Base-by-base conservation (phyloP, 2,113 vertebrate genomes). In the Xenopus laevis region DNA sequence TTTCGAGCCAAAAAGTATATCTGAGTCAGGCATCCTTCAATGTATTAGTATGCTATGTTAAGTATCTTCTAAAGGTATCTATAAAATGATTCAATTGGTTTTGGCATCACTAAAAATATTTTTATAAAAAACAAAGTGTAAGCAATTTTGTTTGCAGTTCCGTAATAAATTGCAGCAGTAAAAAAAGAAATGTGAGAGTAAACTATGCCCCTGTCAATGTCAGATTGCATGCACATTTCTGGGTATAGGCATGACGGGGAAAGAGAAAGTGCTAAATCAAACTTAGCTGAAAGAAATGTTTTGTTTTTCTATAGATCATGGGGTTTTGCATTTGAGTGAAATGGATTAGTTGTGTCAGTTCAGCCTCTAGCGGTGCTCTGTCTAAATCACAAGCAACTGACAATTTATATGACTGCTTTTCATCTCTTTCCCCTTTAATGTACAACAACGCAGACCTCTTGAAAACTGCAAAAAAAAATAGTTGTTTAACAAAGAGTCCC, bases 321-420 rank as follows among this genome's bases (percentile, higher is more conserved):
- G 72, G 10, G 16, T 55, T 55, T 74, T 75, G 45, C 65, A 23
- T 50, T 64, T 70, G 50, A 77, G 66, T 69, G 63, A 70, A 77
- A 77, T 77, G 74, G 47, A 77, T 77, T 69, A 77, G 74, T 70
- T 58, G 59, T 77, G 74, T 70, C 74, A 70, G 74, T 55, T 64
- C 74, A 69, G 66, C 74, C 74, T 70, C 74, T 77, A 70, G 74
- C 70, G 74, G 74, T 62, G 58, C 67, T 77, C 52, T 58, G 67
- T 77, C 59, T 70, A 77, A 77, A 77, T 77, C 74, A 70, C 74
- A 77, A 70, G 30, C 20, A 8, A 57, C 21, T 77, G 74, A 77
- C 74, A 69, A 68, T 75, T 68, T 23, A 53, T 68, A 77, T 63
- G 59, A 64, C 63, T 70, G 67, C 59, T 63, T 77, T 77, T 63